Evolutionary conservation across 2,888 invertebrate genomes (phyloP).

Genomic region (Tenthredo mesomela): DNA sequence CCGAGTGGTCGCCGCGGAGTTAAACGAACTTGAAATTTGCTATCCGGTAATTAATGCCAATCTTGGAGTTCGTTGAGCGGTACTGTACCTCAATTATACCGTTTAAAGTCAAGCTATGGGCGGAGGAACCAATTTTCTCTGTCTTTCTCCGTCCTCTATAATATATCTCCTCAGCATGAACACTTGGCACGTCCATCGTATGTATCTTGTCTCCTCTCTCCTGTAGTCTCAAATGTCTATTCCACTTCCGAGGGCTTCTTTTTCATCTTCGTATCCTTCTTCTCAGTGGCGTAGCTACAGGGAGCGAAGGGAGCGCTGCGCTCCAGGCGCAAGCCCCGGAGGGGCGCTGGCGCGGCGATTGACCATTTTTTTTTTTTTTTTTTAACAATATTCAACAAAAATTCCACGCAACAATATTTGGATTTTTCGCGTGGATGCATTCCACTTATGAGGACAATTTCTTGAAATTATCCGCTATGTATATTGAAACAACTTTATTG

Average conservation of each 20-base stretch:
- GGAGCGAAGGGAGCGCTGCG: too few relatives aligned
- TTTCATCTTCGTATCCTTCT: neutral
- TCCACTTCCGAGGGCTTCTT: neutral
- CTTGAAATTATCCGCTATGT: too few relatives aligned
- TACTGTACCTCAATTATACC: conserved; percentile 45
- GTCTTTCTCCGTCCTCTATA: conserved; percentile 40
- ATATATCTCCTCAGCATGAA: neutral
- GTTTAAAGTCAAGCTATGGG: conserved; percentile 46
- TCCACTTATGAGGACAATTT: too few relatives aligned
- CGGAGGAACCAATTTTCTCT: conserved; percentile 49
- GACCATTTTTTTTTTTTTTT: too few relatives aligned
- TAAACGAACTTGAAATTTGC: conserved; percentile 52
- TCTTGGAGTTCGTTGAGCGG: conserved; percentile 48
- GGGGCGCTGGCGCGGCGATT: too few relatives aligned
- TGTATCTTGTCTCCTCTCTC: neutral
- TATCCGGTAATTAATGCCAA: conserved; percentile 50
- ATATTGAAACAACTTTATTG: too few relatives aligned
- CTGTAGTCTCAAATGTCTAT: neutral
- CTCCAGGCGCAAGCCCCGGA: too few relatives aligned
- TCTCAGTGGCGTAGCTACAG: too few relatives aligned
- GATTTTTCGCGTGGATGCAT: too few relatives aligned
- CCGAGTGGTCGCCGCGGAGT: neutral
- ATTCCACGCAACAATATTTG: too few relatives aligned
- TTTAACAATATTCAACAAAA: too few relatives aligned
- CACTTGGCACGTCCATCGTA: conserved; percentile 20